Conservation (phyloP, 1,140 invertebrate genomes). For the Oncopodura yosiiana region DNA sequence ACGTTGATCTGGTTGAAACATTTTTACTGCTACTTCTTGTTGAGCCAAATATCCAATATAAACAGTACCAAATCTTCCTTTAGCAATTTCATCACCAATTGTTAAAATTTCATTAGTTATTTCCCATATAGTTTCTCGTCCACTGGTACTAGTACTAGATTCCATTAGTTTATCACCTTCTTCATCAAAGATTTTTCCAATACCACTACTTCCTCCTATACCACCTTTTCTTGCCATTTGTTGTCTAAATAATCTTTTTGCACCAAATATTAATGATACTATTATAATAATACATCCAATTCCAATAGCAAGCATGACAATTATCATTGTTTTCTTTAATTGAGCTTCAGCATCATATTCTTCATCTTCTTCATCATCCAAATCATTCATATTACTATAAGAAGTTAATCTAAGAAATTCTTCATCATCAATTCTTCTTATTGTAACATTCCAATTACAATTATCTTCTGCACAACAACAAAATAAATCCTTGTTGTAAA, state of each 20-base stretch:
- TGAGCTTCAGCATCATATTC: background rate
- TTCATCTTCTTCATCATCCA: background rate
- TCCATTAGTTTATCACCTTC: conserved; percentile 15
- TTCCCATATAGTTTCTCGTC: conserved; percentile 4
- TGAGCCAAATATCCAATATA: conserved; percentile 13
- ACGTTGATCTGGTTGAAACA: conserved; percentile 22
- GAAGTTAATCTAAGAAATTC: background rate
- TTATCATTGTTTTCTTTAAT: no score
- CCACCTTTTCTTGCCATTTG: background rate
- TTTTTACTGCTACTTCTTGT: conserved; percentile 24
- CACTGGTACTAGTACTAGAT: background rate
- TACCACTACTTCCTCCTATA: background rate
- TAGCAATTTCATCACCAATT: conserved; percentile 26
- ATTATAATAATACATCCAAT: no score
- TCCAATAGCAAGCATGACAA: no score
- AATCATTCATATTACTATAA: background rate
- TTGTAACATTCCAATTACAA: conserved; percentile 24
- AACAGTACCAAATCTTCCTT: conserved; percentile 30
- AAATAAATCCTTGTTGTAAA: no score
- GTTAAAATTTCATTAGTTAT: conserved; percentile 14
- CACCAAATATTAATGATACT: background rate
- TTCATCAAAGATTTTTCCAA: no score
- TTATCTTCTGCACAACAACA: conserved; percentile 19
- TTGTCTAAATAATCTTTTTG: background rate
- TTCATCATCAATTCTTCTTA: background rate